A percentile compares a stretch with the other conserved stretches of the same genome.
Evolutionary conservation across 1,140 invertebrate species (phyloP).

Genomic region (Temnothorax nylanderi): DNA sequence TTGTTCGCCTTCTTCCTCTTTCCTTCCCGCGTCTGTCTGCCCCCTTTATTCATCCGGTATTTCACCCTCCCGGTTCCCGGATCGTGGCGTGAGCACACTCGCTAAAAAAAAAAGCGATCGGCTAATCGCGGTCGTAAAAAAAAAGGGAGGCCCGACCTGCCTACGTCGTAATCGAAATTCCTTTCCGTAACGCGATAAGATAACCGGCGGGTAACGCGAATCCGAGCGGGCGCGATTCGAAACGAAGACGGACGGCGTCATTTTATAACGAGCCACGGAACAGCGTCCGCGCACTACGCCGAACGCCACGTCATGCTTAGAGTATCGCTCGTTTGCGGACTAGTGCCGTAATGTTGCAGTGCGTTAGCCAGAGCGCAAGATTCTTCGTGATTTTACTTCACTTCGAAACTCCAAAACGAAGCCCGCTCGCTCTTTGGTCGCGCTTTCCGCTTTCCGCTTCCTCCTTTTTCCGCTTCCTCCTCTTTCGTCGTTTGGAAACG

Average conservation of each 20-base stretch:
- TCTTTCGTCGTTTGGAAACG: neutral
- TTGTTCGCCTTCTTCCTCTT: neutral
- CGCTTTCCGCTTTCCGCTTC: neutral
- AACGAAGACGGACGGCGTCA: constrained; percentile 6
- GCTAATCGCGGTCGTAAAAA: constrained; percentile 45
- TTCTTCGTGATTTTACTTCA: neutral
- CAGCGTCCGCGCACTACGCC: neutral
- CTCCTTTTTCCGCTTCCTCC: neutral
- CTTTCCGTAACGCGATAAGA: constrained; percentile 70
- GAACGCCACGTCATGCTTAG: constrained; percentile 29
- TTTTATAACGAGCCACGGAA: constrained; percentile 23
- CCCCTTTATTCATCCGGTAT: constrained; percentile 21
- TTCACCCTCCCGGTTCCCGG: constrained; percentile 39
- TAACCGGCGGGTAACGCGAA: constrained; percentile 54
- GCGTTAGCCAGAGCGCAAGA: neutral
- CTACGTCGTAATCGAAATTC: constrained; percentile 71
- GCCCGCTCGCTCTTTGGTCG: neutral
- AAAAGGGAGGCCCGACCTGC: constrained; percentile 33
- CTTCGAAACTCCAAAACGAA: neutral
- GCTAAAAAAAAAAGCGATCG: neutral
- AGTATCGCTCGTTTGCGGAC: constrained; percentile 2
- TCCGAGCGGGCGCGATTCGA: neutral
- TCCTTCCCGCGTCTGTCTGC: neutral
- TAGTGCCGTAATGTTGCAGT: neutral
- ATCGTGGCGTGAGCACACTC: neutral